phyloP scores from a whole-genome alignment of 2,888 invertebrate genomes.

The Drosophila paramelanica region DNA sequence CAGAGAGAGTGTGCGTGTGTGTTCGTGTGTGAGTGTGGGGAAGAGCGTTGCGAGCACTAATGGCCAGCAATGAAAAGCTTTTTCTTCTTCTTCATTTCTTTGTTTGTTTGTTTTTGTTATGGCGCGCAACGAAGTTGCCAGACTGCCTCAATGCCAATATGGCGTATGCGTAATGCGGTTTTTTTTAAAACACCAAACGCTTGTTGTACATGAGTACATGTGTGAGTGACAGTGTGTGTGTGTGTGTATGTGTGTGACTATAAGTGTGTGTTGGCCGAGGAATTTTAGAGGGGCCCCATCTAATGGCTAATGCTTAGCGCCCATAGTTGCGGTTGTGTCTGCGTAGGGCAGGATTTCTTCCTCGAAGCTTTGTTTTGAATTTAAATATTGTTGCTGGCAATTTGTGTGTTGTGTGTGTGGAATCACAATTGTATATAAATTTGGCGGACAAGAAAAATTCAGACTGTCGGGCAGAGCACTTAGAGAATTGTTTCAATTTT shows the following conservation, averaged over 20 bases:
- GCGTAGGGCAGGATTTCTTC: slow-evolving; percentile 23
- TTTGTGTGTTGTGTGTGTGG: slow-evolving; percentile 4
- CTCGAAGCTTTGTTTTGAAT: slow-evolving; percentile 34
- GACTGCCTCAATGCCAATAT: slow-evolving; percentile 61
- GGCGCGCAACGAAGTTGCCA: slow-evolving; percentile 57
- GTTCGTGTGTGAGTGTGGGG: slow-evolving; percentile 13
- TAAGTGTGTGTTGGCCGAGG: background rate
- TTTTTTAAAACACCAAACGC: slow-evolving; percentile 49
- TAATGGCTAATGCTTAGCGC: slow-evolving; percentile 29
- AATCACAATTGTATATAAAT: slow-evolving; percentile 8
- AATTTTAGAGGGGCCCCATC: slow-evolving; percentile 10
- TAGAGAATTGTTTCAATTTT: slow-evolving; percentile 17
- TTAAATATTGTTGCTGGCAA: slow-evolving; percentile 35
- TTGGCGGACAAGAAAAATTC: slow-evolving; percentile 1
- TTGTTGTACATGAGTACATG: background rate
- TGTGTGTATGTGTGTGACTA: background rate
- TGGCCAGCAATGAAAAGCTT: slow-evolving; percentile 66
- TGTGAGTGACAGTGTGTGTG: background rate
- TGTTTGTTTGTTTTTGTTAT: slow-evolving; percentile 60
- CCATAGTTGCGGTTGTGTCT: slow-evolving; percentile 39
- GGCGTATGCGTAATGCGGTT: slow-evolving; percentile 71
- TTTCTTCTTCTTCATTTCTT: slow-evolving; percentile 50
- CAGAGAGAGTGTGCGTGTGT: slow-evolving; percentile 10
- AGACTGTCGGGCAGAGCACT: background rate
- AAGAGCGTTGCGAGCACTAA: slow-evolving; percentile 44